These are phyloP conservation scores for Nysson spinosus DNA, from an alignment of 2,888 invertebrate species.

Conservation along the genomic window DNA sequence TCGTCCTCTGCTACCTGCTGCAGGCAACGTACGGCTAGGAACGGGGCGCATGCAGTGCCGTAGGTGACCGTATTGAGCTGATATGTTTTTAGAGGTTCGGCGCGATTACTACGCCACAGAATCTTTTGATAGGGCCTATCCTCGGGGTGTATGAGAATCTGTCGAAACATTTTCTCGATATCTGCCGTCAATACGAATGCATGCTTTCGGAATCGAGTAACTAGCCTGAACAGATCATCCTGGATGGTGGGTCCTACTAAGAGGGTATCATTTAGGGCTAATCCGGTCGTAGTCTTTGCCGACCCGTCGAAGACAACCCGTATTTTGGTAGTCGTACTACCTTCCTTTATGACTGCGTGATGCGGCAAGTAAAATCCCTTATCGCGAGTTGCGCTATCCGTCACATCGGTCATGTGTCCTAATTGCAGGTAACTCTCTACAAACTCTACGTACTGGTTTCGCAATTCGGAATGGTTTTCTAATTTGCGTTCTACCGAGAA, in stretches of 20 bases:
- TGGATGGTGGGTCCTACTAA: neutral
- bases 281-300: neutral
- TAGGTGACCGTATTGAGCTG: constrained; percentile 4
- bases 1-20: neutral
- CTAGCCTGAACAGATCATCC: no score
- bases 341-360: no score
- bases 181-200: neutral
- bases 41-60: neutral
- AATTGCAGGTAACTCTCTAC: no score
- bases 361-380: no score
- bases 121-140: constrained; percentile 5
- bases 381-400: no score
- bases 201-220: neutral
- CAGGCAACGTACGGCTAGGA: neutral
- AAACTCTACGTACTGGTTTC: no score
- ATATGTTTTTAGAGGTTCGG: neutral
- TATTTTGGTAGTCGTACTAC: no score
- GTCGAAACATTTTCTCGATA: constrained; percentile 8
- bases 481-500: no score
- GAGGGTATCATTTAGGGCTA: neutral
- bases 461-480: no score
- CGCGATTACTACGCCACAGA: neutral
- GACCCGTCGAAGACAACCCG: no score
- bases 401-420: no score
- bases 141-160: neutral